phyloP scores from a whole-genome alignment of 1,140 invertebrate genomes.

The Drosophila tristis region DNA sequence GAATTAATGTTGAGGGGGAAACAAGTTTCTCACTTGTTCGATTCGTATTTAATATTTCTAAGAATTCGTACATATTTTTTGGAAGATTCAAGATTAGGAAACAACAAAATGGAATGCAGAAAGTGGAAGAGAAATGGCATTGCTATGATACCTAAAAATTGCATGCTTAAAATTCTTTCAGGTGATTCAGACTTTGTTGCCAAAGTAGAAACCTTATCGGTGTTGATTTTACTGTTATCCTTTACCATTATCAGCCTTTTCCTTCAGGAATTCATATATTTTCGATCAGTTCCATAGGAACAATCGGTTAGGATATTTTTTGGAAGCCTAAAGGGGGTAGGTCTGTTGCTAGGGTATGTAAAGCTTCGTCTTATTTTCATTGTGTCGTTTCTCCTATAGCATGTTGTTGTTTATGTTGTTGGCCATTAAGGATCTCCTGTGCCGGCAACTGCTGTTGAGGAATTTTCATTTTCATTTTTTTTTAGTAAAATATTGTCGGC shows the following conservation, averaged over 20 bases:
- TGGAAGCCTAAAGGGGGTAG: too few relatives aligned
- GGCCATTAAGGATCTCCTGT: slow-evolving; percentile 50
- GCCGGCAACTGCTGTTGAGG: slow-evolving; percentile 21
- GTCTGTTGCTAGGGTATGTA: too few relatives aligned
- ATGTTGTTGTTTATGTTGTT: slow-evolving; percentile 14
- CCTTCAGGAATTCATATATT: too few relatives aligned
- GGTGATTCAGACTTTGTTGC: too few relatives aligned
- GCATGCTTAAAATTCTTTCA: neutral
- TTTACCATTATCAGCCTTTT: too few relatives aligned
- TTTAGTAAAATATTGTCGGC: slow-evolving; percentile 39
- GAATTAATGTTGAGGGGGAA: slow-evolving; percentile 76
- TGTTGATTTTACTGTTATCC: too few relatives aligned
- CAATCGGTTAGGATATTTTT: too few relatives aligned
- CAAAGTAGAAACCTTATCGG: too few relatives aligned
- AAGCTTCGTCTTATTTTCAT: too few relatives aligned
- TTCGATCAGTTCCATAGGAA: too few relatives aligned
- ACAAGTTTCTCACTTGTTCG: slow-evolving; percentile 61
- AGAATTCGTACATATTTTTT: slow-evolving; percentile 16
- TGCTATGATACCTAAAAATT: too few relatives aligned
- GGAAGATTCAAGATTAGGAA: slow-evolving; percentile 26
- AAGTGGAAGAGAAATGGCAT: slow-evolving; percentile 21
- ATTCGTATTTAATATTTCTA: slow-evolving; percentile 42
- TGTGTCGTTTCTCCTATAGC: too few relatives aligned
- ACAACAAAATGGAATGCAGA: slow-evolving; percentile 32
- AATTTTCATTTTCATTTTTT: slow-evolving; percentile 54